These are phyloP conservation scores for Dione juno DNA, from an alignment of 2,888 invertebrate species.

Conservation along the genomic window DNA sequence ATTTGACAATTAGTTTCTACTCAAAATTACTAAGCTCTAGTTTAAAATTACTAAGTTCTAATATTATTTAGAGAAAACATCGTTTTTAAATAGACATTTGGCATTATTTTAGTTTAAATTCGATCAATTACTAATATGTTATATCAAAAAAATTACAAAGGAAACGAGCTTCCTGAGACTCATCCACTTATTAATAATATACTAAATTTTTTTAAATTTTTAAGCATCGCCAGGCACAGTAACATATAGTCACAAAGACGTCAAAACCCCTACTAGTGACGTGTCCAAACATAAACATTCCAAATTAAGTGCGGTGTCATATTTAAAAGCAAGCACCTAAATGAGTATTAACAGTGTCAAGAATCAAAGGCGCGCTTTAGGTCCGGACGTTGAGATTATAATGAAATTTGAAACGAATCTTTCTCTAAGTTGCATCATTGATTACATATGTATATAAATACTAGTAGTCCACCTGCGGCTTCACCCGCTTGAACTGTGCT, in stretches of 20 bases:
- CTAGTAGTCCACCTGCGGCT: too few relatives aligned
- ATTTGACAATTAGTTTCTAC: too few relatives aligned
- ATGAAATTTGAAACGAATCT: constrained; percentile 20
- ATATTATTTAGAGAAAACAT: too few relatives aligned
- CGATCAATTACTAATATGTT: too few relatives aligned
- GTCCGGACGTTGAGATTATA: constrained; percentile 23
- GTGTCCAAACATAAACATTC: constrained; percentile 32
- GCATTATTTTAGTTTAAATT: too few relatives aligned
- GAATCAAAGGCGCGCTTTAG: constrained; percentile 27
- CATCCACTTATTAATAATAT: too few relatives aligned
- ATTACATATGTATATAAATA: constrained; percentile 7
- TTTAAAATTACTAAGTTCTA: too few relatives aligned
- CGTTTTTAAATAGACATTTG: too few relatives aligned
- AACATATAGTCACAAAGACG: neutral
- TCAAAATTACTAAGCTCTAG: too few relatives aligned
- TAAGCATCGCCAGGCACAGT: neutral
- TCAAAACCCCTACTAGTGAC: neutral
- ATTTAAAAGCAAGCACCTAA: constrained; percentile 20
- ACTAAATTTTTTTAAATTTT: neutral
- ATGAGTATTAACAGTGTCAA: constrained; percentile 23
- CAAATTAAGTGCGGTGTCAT: constrained; percentile 31
- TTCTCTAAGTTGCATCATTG: neutral
- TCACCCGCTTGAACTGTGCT: too few relatives aligned
- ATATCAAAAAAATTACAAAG: too few relatives aligned
- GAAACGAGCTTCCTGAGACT: too few relatives aligned